A percentile compares a stretch with the other conserved stretches of the same genome.
Evolutionary conservation across 2,797 vertebrate genomes (phyloP).

Genomic region (Fundulus diaphanus): DNA sequence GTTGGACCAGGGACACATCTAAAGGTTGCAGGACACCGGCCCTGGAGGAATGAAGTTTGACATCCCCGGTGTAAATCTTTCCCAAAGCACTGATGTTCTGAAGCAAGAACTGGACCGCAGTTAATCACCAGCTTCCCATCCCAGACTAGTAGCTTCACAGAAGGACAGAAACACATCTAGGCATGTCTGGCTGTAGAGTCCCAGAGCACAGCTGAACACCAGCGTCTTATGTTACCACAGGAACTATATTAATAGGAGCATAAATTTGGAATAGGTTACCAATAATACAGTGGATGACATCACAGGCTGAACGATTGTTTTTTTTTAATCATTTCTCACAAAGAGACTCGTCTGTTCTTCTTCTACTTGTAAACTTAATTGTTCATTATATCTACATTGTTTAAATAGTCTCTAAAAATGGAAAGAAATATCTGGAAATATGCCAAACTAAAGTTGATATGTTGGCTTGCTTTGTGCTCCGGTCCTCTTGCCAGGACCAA

Average conservation of each 20-base stretch:
- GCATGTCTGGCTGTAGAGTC: constrained; percentile 49
- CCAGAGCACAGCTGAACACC: constrained; percentile 51
- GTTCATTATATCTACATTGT: not conserved
- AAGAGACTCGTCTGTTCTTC: not conserved
- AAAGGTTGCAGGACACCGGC: too few relatives aligned
- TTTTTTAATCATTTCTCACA: not conserved
- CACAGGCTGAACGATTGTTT: constrained; percentile 12
- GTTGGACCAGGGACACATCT: too few relatives aligned
- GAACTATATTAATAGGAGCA: constrained; percentile 66
- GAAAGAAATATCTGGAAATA: not conserved
- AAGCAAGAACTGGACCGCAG: not conserved
- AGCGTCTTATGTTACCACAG: constrained; percentile 64
- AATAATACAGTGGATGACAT: constrained; percentile 27
- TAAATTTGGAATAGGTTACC: constrained; percentile 46
- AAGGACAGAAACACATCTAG: constrained; percentile 67
- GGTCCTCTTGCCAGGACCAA: not conserved
- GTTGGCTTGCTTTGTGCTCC: too few relatives aligned
- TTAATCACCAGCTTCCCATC: constrained; percentile 12
- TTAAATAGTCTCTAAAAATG: not conserved
- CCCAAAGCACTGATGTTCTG: not conserved
- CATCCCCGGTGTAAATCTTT: too few relatives aligned
- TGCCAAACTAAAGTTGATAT: not conserved
- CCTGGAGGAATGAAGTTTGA: too few relatives aligned
- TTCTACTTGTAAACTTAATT: not conserved
- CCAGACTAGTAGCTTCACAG: constrained; percentile 38